phyloP scores from a whole-genome alignment of 2,113 vertebrate genomes.

The Lasiurus borealis region DNA sequence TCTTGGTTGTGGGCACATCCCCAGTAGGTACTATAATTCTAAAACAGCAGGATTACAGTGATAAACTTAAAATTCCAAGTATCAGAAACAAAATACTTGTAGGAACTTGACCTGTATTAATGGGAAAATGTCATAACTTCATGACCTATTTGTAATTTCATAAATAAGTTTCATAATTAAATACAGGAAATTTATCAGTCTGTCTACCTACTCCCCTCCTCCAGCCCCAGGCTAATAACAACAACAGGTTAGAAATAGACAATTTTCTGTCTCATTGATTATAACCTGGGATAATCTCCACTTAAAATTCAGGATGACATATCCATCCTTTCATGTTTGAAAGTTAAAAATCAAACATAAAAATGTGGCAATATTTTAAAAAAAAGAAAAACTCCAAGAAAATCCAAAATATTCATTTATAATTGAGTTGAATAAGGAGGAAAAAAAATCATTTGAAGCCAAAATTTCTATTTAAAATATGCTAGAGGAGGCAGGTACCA shows the following conservation, averaged over 20 bases:
- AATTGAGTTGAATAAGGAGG: neutral
- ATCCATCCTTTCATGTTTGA: constrained; percentile 15
- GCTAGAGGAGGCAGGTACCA: neutral
- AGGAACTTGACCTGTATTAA: neutral
- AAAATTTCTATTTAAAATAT: constrained; percentile 48
- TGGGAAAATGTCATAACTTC: neutral
- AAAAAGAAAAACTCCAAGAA: neutral
- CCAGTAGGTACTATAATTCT: neutral
- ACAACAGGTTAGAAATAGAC: neutral
- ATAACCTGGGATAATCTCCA: constrained; percentile 20
- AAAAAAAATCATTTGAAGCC: neutral
- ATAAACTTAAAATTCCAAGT: constrained; percentile 41
- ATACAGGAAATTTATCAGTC: constrained; percentile 1
- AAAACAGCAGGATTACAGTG: neutral
- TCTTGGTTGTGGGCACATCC: too few relatives aligned
- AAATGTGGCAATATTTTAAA: neutral
- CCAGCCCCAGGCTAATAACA: neutral
- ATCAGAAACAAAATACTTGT: constrained; percentile 20
- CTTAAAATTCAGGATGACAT: neutral
- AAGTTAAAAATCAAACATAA: constrained; percentile 43
- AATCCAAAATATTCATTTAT: constrained; percentile 46
- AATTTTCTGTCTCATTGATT: neutral
- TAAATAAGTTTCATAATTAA: constrained; percentile 18
- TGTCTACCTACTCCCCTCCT: neutral
- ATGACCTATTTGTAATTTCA: neutral